phyloP scores from a whole-genome alignment of 2,113 vertebrate species.

The Phylloscopus trochilus region DNA sequence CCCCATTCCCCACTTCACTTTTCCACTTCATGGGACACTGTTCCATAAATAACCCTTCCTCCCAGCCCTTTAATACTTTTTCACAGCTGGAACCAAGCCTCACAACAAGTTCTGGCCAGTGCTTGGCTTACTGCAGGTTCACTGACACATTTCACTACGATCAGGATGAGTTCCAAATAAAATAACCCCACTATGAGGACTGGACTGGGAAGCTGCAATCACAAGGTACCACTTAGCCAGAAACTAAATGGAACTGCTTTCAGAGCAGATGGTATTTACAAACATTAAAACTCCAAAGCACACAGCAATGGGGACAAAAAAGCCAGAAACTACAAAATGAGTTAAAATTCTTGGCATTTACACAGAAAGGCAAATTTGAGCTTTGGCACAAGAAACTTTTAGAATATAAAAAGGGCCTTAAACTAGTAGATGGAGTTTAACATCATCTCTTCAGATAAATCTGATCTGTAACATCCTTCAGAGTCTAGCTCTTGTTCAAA shows the following conservation, averaged over 20 bases:
- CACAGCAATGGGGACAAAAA: neutral
- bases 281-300: neutral
- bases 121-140: neutral
- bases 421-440: neutral
- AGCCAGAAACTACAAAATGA: neutral
- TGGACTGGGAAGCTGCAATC: neutral
- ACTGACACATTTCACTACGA: neutral
- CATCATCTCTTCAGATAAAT: neutral
- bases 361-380: neutral
- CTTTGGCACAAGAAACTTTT: neutral
- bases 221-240: neutral
- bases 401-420: neutral
- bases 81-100: neutral
- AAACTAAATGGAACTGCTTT: neutral
- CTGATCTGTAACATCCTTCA: neutral
- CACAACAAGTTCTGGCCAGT: neutral
- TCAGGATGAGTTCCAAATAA: neutral
- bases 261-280: constrained; percentile 14
- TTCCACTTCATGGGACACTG: neutral
- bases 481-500: neutral
- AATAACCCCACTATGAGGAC: neutral
- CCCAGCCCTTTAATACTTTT: neutral
- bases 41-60: neutral
- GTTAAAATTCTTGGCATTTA: neutral
- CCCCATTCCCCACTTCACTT: neutral